Evolutionary conservation across 2,113 vertebrate species (phyloP).

Genomic region (Artemisiospiza belli): DNA sequence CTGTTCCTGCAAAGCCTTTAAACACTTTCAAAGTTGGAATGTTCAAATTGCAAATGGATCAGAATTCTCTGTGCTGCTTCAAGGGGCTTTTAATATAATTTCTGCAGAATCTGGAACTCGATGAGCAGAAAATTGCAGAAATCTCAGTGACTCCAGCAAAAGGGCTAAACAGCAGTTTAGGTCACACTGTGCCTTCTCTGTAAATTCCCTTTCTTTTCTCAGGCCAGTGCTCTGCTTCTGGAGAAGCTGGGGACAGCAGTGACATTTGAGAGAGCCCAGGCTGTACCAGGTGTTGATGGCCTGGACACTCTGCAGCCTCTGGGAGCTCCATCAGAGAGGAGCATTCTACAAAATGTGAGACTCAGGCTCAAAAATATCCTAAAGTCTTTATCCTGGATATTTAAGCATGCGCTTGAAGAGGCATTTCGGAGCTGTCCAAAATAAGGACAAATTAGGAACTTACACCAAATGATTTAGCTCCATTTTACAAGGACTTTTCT

Average conservation of each 20-base stretch:
- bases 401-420: background rate
- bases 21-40: background rate
- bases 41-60: background rate
- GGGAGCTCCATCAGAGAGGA: background rate
- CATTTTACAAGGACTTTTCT: background rate
- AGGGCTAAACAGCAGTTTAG: background rate
- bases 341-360: background rate
- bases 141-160: background rate
- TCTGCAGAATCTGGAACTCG: background rate
- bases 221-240: background rate
- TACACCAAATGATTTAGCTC: background rate
- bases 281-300: background rate
- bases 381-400: background rate
- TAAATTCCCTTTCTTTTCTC: background rate
- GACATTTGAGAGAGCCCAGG: background rate
- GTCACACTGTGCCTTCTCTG: background rate
- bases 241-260: background rate
- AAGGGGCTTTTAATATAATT: background rate
- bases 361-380: background rate
- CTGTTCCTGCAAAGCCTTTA: background rate
- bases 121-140: background rate
- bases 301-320: background rate
- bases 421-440: background rate
- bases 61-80: background rate
- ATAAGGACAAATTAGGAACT: background rate